phyloP scores from a whole-genome alignment of 2,888 invertebrate species.

The Cheiracanthium punctorium region DNA sequence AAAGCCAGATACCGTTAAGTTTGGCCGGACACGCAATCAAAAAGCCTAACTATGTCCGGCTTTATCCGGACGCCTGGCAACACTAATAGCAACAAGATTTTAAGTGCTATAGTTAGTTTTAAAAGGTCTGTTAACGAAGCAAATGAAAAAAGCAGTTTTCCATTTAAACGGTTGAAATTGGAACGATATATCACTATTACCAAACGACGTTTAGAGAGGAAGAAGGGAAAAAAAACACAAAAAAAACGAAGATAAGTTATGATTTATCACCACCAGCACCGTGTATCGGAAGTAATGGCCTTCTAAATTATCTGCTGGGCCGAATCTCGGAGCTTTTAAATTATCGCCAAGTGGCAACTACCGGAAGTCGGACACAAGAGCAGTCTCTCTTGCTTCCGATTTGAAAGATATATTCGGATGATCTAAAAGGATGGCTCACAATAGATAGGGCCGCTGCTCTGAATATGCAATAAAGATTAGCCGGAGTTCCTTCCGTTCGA shows the following conservation, averaged over 20 bases:
- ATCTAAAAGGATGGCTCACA: background rate
- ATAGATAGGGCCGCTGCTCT: background rate
- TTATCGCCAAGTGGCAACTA: constrained; percentile 12
- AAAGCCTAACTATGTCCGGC: too few relatives aligned
- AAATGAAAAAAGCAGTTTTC: too few relatives aligned
- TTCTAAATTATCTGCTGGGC: constrained; percentile 23
- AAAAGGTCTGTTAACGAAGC: too few relatives aligned
- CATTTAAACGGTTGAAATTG: too few relatives aligned
- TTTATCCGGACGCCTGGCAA: too few relatives aligned
- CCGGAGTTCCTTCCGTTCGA: background rate
- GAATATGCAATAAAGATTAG: background rate
- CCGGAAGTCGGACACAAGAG: background rate
- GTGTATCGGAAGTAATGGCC: constrained; percentile 29
- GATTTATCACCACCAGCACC: background rate
- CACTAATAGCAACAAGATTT: too few relatives aligned
- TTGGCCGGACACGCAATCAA: too few relatives aligned
- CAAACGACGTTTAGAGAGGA: too few relatives aligned
- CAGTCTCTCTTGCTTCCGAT: background rate
- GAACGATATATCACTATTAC: too few relatives aligned
- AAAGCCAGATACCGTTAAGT: too few relatives aligned
- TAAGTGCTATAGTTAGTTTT: too few relatives aligned
- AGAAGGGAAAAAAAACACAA: too few relatives aligned
- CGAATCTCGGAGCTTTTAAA: constrained; percentile 22
- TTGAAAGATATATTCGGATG: background rate
- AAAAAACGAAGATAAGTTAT: background rate